phyloP scores from a whole-genome alignment of 2,797 vertebrate species.

The Glyptemys insculpta region DNA sequence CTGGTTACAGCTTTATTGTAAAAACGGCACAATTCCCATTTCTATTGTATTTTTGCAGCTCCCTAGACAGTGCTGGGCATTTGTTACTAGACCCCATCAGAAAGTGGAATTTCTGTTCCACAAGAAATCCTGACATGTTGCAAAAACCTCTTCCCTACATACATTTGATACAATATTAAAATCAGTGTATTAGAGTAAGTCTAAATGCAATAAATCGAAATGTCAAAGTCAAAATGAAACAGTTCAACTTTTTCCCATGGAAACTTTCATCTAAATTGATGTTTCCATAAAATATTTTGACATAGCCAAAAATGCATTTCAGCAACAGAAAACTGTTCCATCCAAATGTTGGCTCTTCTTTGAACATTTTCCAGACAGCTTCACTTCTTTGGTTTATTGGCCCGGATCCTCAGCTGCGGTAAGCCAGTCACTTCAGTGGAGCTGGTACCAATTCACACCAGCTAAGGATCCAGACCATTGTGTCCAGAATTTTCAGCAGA shows the following conservation, averaged over 20 bases:
- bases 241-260: background rate
- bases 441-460: background rate
- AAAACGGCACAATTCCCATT: background rate
- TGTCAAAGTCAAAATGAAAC: background rate
- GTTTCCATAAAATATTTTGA: background rate
- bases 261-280: background rate
- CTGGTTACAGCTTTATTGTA: background rate
- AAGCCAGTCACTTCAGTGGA: background rate
- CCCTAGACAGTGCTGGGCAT: fast-evolving
- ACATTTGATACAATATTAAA: background rate
- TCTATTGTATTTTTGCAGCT: background rate
- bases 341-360: background rate
- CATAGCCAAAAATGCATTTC: background rate
- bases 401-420: background rate
- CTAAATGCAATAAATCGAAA: background rate
- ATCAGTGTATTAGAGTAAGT: background rate
- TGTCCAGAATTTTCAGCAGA: background rate
- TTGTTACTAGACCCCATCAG: background rate
- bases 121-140: background rate
- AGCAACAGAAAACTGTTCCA: background rate
- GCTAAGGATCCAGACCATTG: background rate
- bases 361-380: background rate
- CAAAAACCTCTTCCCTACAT: background rate
- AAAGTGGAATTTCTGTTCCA: background rate
- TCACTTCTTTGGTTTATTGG: background rate